These are phyloP conservation scores for Kryptolebias marmoratus DNA, from an alignment of 2,113 vertebrate genomes.

Conservation along the genomic window DNA sequence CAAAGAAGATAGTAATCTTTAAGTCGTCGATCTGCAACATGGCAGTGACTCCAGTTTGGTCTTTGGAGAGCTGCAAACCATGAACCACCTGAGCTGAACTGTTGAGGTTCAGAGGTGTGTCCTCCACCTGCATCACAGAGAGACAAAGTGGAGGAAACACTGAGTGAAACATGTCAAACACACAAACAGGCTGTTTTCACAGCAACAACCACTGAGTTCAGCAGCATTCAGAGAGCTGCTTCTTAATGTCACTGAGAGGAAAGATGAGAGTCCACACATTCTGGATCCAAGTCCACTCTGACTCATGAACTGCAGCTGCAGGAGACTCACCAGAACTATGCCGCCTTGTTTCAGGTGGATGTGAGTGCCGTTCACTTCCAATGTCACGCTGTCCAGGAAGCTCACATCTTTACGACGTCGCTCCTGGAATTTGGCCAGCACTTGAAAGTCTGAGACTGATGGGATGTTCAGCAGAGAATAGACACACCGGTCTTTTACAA, in stretches of 20 bases:
- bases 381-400: constrained; percentile 17
- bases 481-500: constrained; percentile 4
- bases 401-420: constrained; percentile 17
- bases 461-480: constrained; percentile 18
- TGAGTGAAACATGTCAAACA: constrained; percentile 1
- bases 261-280: rapidly evolving
- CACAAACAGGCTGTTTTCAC: background rate
- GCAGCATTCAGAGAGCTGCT: constrained; percentile 5
- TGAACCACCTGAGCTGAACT: background rate
- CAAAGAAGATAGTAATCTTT: constrained; percentile 23
- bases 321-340: background rate
- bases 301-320: too few relatives aligned
- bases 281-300: background rate
- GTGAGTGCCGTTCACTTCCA: background rate
- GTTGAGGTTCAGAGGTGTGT: background rate
- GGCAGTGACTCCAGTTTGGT: constrained; percentile 15
- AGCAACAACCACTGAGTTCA: background rate
- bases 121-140: background rate
- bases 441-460: background rate
- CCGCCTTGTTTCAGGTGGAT: constrained; percentile 24
- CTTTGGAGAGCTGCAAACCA: constrained; percentile 12
- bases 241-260: background rate
- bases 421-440: constrained; percentile 20
- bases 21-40: background rate
- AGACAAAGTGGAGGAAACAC: background rate